phyloP scores from a whole-genome alignment of 2,113 vertebrate genomes.

The Rhombomys opimus region DNA sequence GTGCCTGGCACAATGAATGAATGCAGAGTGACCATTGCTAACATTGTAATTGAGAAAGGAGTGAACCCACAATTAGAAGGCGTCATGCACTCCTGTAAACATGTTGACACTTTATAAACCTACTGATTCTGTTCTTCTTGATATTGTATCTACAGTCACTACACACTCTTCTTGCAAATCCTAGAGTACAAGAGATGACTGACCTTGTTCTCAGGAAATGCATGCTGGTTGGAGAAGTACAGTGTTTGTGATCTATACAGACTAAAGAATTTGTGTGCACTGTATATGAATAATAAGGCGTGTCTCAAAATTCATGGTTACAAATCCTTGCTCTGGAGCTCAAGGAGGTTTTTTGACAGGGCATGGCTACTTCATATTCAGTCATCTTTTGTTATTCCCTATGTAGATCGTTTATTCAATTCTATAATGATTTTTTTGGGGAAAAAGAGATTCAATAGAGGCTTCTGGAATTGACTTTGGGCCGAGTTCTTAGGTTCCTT shows the following conservation, averaged over 20 bases:
- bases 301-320: not conserved
- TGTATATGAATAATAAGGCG: not conserved
- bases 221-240: not conserved
- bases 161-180: not conserved
- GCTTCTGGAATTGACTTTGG: constrained; percentile 67
- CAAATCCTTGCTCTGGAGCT: constrained; percentile 1
- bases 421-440: constrained; percentile 37
- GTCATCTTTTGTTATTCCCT: constrained; percentile 50
- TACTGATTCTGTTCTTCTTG: not conserved
- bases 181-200: not conserved
- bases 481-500: constrained; percentile 39
- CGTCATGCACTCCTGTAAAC: not conserved
- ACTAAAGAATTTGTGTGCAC: not conserved
- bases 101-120: not conserved
- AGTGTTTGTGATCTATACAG: not conserved
- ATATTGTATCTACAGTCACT: not conserved
- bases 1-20: not conserved
- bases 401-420: constrained; percentile 65
- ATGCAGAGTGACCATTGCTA: not conserved
- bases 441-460: constrained; percentile 61
- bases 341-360: constrained; percentile 38
- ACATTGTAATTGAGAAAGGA: not conserved
- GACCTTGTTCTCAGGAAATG: not conserved
- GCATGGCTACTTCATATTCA: constrained; percentile 27
- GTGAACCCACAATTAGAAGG: not conserved